Percentiles rank a stretch among this genome's conserved stretches.
phyloP scores from a whole-genome alignment of 1,140 invertebrate species.

The Yoshiicerus persimilis region DNA sequence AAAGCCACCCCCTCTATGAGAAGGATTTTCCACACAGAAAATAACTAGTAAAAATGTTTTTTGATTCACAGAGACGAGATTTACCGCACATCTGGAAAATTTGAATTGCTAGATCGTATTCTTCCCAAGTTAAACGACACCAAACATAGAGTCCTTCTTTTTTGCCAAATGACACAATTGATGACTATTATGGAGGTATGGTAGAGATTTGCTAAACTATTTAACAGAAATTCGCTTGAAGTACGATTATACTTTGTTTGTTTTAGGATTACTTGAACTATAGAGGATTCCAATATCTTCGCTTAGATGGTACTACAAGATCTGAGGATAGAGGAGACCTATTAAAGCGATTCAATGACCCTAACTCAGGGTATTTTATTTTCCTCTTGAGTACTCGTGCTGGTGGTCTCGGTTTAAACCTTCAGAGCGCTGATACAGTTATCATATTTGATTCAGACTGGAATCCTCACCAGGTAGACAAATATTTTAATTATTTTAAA shows the following conservation, averaged over 20 bases:
- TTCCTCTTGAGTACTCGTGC: constrained; percentile 70
- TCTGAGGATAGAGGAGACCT: constrained; percentile 69
- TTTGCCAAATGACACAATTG: constrained; percentile 73
- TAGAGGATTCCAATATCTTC: constrained; percentile 57
- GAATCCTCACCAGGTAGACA: constrained; percentile 69
- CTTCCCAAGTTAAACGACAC: constrained; percentile 66
- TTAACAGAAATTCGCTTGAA: constrained; percentile 63
- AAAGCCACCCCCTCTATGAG: too few species aligned
- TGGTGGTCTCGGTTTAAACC: constrained; percentile 69
- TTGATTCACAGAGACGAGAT: constrained; percentile 56
- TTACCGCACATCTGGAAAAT: constrained; percentile 68
- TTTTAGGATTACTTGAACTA: constrained; percentile 69
- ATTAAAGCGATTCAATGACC: constrained; percentile 64
- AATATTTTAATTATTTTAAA: neutral
- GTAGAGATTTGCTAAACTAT: constrained; percentile 64
- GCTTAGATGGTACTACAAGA: constrained; percentile 70
- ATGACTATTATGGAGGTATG: constrained; percentile 72
- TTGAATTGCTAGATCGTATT: constrained; percentile 70
- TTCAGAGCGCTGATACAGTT: constrained; percentile 72
- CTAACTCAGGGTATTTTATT: constrained; percentile 65
- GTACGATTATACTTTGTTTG: constrained; percentile 55
- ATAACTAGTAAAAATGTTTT: too few species aligned
- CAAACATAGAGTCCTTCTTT: constrained; percentile 67
- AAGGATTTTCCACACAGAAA: too few species aligned
- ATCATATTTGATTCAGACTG: constrained; percentile 75